Conservation (phyloP, 2,797 vertebrate species). For the Intellagama lesueurii region DNA sequence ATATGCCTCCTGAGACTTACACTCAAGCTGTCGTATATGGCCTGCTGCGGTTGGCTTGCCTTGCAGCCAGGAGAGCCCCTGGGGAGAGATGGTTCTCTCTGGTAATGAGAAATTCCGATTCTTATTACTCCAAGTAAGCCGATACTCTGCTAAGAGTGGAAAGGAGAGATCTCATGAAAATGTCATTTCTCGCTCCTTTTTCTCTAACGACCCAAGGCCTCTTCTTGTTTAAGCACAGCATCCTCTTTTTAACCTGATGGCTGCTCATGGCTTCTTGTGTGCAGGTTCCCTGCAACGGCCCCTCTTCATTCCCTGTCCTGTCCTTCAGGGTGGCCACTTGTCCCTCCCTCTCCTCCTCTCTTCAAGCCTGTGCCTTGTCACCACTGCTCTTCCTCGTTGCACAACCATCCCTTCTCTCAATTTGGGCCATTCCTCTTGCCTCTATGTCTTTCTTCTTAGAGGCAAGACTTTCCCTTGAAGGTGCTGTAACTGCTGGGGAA, state of each 20-base stretch:
- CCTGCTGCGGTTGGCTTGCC: too few species aligned
- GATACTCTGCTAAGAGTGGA: not conserved
- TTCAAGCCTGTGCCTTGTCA: not conserved
- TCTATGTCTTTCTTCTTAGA: not conserved
- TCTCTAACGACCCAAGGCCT: not conserved
- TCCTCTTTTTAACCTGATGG: not conserved
- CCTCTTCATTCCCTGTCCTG: not conserved
- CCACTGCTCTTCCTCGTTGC: not conserved
- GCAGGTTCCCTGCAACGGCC: not conserved
- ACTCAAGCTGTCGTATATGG: too few species aligned
- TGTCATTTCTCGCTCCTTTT: not conserved
- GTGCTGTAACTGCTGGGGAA: conserved; percentile 35
- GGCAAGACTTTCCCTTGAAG: not conserved
- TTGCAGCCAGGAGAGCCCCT: too few species aligned
- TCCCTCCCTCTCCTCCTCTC: not conserved
- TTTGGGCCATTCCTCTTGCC: not conserved
- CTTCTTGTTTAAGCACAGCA: not conserved
- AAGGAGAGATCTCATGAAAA: not conserved
- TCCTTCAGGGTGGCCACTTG: not conserved
- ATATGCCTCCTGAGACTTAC: too few species aligned
- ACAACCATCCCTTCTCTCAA: not conserved
- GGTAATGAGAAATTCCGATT: not conserved
- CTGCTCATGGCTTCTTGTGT: not conserved
- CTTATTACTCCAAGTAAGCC: not conserved
- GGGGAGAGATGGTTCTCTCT: too few species aligned